Base-by-base conservation (phyloP, 2,888 invertebrate genomes). In the Tricholauxania praeusta region DNA sequence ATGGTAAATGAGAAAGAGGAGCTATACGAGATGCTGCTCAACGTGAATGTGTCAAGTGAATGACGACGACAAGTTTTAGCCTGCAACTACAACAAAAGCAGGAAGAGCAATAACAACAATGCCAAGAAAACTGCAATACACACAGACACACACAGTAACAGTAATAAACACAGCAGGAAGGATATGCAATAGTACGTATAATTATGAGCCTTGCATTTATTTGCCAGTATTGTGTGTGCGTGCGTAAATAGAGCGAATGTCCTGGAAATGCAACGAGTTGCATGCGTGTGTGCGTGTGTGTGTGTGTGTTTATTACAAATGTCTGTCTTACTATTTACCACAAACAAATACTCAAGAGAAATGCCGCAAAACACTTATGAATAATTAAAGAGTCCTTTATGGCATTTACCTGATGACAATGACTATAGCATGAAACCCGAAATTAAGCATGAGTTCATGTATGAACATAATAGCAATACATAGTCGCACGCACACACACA, bases 381-480 rank as follows among this genome's bases (percentile, higher is more conserved):
- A 79, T 79, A 80, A 80, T 79, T 75, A 75, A 75, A 75, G 66
- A 65, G 68, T 75, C 74, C 76, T 79, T 78, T 78, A 78, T 78
- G 79, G 79, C 75, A 68, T 74, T 76, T 76, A 76, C 76, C 74
- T 75, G 76, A 76, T 73, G 77, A 75, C 75, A 75, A 73, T 73
- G 68, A 73, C 68, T 47, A n/a, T 49, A 28, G 53, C 66, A 19
- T 6, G 15, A 48, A 48, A 22, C 14, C 7, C 49, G 10, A 28
- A 48, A 63, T n/a, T n/a, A 32, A 17, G 15, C 10, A 39, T 39
- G 39, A 39, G 39, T 39, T 39, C 39, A 7, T 39, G 10, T 39
- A 39, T 39, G 39, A 39, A 39, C 10, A 10, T 39, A 39, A 39
- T 39, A 10, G 39, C 39, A 39, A 39, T 39, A 39, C 2, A 39